A percentile compares a stretch with the other conserved stretches of the same genome.
Conservation (phyloP, 92 coral and sea anemone species). For the Actinernus sp. region DNA sequence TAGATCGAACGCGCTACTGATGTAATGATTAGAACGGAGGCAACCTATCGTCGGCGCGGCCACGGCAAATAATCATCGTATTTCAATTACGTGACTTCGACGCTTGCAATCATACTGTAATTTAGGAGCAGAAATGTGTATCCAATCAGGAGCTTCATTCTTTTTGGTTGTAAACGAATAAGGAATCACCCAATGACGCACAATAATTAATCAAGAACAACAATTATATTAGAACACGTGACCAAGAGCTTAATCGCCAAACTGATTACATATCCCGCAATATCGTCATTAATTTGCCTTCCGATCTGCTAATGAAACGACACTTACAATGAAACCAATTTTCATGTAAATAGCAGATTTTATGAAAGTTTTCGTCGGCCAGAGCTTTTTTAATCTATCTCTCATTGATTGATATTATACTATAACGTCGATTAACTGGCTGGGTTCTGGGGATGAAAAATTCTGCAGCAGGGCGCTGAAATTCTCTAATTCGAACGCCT, state of each 20-base stretch:
- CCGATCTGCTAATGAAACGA: constrained; percentile 49
- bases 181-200: constrained; percentile 43
- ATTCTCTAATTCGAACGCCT: constrained; percentile 27
- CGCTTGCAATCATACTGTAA: not conserved
- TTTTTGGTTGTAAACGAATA: no score
- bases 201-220: constrained; percentile 57
- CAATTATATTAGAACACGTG: constrained; percentile 86
- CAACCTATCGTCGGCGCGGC: not conserved
- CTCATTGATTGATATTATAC: no score
- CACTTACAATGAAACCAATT: constrained; percentile 56
- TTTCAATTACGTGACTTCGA: not conserved
- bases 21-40: constrained; percentile 4
- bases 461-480: constrained; percentile 21
- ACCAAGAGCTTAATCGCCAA: constrained; percentile 69
- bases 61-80: not conserved
- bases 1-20: not conserved
- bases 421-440: not conserved
- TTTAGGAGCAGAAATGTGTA: no score
- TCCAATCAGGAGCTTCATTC: no score
- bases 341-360: constrained; percentile 4
- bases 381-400: no score
- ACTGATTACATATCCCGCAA: constrained; percentile 74
- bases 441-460: not conserved
- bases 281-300: constrained; percentile 63
- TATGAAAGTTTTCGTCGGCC: not conserved